A percentile compares a stretch with the other conserved stretches of the same genome.
Conservation (phyloP, 2,797 vertebrate species). For the Poecilia wingei region DNA sequence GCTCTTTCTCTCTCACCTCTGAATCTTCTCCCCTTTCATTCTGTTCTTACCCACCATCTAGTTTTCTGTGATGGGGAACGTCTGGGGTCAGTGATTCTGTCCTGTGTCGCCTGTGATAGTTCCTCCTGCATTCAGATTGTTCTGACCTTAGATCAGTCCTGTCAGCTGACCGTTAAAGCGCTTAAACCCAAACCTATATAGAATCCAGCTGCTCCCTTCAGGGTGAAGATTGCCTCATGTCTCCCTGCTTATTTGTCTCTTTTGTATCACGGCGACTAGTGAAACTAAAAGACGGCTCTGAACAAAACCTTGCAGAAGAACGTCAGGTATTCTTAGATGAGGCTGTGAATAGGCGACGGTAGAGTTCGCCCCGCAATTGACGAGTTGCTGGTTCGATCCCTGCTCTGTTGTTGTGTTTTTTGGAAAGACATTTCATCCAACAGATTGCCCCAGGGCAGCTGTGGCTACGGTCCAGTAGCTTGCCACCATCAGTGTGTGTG, state of each 20-base stretch:
- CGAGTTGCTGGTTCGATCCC: too few relatives aligned
- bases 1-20: conserved; percentile 67
- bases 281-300: conserved; percentile 39
- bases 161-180: conserved; percentile 70
- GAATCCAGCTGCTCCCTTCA: conserved; percentile 68
- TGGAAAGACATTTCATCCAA: too few relatives aligned
- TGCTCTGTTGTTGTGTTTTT: too few relatives aligned
- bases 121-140: conserved; percentile 81
- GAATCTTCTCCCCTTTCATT: conserved; percentile 41
- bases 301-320: conserved; percentile 55
- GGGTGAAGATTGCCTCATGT: conserved; percentile 57
- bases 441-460: too few relatives aligned
- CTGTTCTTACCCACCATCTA: conserved; percentile 58
- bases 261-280: conserved; percentile 38
- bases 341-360: neutral
- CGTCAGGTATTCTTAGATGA: conserved; percentile 49
- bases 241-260: conserved; percentile 57
- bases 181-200: conserved; percentile 53
- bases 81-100: conserved; percentile 83
- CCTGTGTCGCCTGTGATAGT: conserved; percentile 88
- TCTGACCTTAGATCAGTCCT: conserved; percentile 74
- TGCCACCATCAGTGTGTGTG: too few relatives aligned
- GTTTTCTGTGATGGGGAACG: conserved; percentile 65
- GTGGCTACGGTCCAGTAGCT: too few relatives aligned
- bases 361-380: too few relatives aligned